Base-by-base conservation (phyloP, 2,113 vertebrate genomes). In the Serinus canaria region DNA sequence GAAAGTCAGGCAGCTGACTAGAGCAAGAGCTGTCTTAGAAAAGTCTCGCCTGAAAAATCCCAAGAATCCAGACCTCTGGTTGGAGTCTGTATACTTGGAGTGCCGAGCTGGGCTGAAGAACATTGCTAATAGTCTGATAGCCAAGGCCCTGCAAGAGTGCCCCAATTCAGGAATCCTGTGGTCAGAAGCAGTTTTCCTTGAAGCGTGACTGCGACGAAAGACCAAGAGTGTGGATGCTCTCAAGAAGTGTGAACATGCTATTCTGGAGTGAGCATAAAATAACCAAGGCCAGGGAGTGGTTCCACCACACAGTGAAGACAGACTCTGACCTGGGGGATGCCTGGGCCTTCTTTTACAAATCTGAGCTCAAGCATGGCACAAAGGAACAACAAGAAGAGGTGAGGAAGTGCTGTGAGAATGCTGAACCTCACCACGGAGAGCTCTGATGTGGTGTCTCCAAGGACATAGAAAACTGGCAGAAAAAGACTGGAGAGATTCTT, bases 251-350 rank as follows among this genome's bases (percentile, higher is more conserved):
- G 99, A 99, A 97, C 99, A 99, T 10, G 92, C 97, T 99, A 33
- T 99, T 99, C 88, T 99, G 99, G 99, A 99, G 99, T 0, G 99
- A 99, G 85, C 98, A 98, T 9, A 99, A 99, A 96, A 99, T 99
- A 92, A 99, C 99, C 83, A 99, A 99, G 95, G 98, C 99, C 46
- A 97, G 99, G 41, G 99, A 99, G 66, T 99, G 99, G 99, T 99
- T 99, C 96, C 98, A 99, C 88, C 98, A 98, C 58, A 99, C 99
- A 0, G 99, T 99, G 64, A 99, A 99, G 98, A 99, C 99, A 3
- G 99, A 99, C 87, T 99, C 99, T 2, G 99, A 99, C 94, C 97
- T 99, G 53, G 99, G 99, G 39, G 99, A 99, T 6, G 98, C 99
- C 63, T 99, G 99, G 99, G 98, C 98, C 33, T 98, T 99, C 86